A percentile compares a stretch with the other conserved stretches of the same genome.
These are phyloP conservation scores for Diarsia mendica DNA, from an alignment of 2,888 invertebrate genomes.

Conservation along the genomic window DNA sequence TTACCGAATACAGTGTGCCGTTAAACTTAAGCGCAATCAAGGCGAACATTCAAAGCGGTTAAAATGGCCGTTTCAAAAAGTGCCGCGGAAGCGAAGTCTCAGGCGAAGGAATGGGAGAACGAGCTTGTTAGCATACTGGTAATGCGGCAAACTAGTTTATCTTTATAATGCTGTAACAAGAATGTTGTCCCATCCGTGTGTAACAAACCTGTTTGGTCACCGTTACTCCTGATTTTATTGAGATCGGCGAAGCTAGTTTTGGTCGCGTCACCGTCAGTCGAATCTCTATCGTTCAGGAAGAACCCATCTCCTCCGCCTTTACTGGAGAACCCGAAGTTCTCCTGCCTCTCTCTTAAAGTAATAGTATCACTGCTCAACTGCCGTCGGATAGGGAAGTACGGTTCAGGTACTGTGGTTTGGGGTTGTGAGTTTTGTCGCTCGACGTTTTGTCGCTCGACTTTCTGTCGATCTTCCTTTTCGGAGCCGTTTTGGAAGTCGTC, in stretches of 20 bases:
- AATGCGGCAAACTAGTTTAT: background rate
- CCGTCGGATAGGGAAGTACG: constrained; percentile 82
- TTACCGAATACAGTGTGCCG: constrained; percentile 63
- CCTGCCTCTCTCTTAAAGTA: constrained; percentile 75
- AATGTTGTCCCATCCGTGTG: constrained; percentile 61
- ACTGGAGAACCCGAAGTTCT: constrained; percentile 77
- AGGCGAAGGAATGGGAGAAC: constrained; percentile 58
- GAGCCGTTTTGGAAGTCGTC: constrained; percentile 88
- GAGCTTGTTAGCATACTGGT: constrained; percentile 33
- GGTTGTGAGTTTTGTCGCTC: constrained; percentile 92
- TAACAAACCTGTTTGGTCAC: constrained; percentile 85
- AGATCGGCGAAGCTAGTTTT: constrained; percentile 94
- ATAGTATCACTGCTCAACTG: constrained; percentile 91
- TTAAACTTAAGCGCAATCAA: constrained; percentile 64
- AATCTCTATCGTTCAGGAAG: constrained; percentile 86
- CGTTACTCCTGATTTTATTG: constrained; percentile 89
- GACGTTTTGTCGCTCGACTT: constrained; percentile 83
- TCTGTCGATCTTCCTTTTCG: constrained; percentile 76
- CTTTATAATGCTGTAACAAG: constrained; percentile 34
- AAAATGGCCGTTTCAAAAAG: constrained; percentile 53
- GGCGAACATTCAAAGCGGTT: constrained; percentile 73
- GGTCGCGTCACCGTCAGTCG: constrained; percentile 90
- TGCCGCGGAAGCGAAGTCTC: constrained; percentile 66
- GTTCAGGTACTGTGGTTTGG: constrained; percentile 66
- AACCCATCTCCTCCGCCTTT: constrained; percentile 87